Evolutionary conservation across 1,140 invertebrate genomes (phyloP).

Genomic region (Physella acuta): DNA sequence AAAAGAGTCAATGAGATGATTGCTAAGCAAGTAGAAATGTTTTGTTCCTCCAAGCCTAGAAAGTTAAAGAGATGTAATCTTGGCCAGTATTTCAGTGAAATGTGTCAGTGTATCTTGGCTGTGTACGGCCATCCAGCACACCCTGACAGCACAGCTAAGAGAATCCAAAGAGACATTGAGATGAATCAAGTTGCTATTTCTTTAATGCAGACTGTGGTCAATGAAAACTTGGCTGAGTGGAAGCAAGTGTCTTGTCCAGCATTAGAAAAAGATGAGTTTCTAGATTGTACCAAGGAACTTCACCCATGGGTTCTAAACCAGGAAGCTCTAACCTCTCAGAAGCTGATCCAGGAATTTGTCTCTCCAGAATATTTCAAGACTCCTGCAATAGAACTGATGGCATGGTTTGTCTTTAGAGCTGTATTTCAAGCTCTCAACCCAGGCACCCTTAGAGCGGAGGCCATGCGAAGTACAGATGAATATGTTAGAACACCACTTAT

Average conservation of each 20-base stretch:
- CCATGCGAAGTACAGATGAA: constrained; percentile 13
- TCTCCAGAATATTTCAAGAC: background rate
- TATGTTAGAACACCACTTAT: constrained; percentile 11
- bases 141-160: too few relatives aligned
- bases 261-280: too few relatives aligned
- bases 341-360: background rate
- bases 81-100: too few relatives aligned
- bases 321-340: background rate
- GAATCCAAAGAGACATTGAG: background rate
- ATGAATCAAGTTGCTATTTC: background rate
- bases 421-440: background rate
- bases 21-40: too few relatives aligned
- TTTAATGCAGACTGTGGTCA: background rate
- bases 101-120: background rate
- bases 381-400: background rate
- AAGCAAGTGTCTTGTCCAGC: too few relatives aligned
- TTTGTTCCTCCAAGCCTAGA: too few relatives aligned
- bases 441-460: background rate
- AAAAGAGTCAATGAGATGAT: too few relatives aligned
- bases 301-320: background rate
- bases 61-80: too few relatives aligned
- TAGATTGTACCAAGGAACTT: constrained; percentile 19
- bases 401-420: constrained; percentile 7
- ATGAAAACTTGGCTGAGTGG: background rate
- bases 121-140: background rate